Percentiles rank a stretch among this genome's conserved stretches.
phyloP scores from a whole-genome alignment of 2,797 vertebrate genomes.

The Glossophaga mutica region DNA sequence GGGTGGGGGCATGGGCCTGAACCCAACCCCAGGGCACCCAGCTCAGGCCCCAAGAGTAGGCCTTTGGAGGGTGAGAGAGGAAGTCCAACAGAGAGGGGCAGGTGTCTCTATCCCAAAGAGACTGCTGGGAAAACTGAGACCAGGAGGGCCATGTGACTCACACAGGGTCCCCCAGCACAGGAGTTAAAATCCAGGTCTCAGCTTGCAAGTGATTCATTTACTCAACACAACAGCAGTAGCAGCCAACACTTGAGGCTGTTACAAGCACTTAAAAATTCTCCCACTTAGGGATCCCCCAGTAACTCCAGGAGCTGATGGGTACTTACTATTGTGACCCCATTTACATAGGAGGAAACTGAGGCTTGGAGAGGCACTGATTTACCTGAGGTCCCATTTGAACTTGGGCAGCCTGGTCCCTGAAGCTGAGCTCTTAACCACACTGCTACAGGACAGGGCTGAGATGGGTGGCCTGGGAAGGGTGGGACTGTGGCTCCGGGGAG shows the following conservation, averaged over 20 bases:
- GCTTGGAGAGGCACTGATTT: not conserved
- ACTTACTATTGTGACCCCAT: not conserved
- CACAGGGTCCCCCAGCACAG: not conserved
- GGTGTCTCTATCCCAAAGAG: not conserved
- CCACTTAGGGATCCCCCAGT: not conserved
- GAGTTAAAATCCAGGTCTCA: not conserved
- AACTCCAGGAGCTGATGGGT: not conserved
- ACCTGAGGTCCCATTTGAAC: not conserved
- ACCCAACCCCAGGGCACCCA: not conserved
- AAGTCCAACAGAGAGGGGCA: not conserved
- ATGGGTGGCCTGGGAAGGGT: not conserved
- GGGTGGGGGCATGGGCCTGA: too few species aligned
- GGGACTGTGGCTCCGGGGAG: constrained; percentile 26
- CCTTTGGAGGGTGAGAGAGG: not conserved
- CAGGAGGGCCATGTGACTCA: not conserved
- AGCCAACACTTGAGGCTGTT: not conserved
- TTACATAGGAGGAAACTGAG: not conserved
- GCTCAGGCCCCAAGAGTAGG: not conserved
- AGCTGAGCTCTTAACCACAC: not conserved
- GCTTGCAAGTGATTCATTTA: not conserved
- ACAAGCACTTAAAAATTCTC: not conserved
- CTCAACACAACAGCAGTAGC: not conserved
- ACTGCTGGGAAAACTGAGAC: not conserved
- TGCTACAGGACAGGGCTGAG: not conserved
- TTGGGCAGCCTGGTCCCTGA: not conserved